Base-by-base conservation (phyloP, 2,797 vertebrate genomes). In the Champsocephalus gunnari region DNA sequence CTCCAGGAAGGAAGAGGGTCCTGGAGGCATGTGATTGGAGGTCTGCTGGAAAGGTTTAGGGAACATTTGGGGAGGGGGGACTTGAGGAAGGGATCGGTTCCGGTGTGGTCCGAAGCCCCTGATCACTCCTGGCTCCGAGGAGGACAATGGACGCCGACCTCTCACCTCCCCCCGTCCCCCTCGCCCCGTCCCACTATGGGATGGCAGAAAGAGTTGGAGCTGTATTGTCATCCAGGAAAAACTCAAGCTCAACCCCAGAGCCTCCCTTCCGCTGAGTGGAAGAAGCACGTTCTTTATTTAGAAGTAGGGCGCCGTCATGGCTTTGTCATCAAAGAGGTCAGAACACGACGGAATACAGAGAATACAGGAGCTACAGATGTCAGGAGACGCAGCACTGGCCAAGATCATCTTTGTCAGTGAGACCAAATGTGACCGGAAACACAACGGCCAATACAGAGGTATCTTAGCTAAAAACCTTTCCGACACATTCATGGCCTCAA, bases 111-210 rank as follows among this genome's bases (percentile, higher is more conserved):
- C n/a, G 5, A 28, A 44, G 76, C 71, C 56, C 28, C 21, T 45
- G 41, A 44, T 58, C 12, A 11, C 57, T 71, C 66, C 76, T 17
- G 69, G 80, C 77, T 83, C 87, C 21, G 24, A 49, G 21, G 41
- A 87, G 86, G 86, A 94, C 92, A 93, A 94, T 93, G 75, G 90
- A 89, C 24, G 91, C 83, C 80, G 84, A 92, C 89, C 93, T 81
- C 78, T 85, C 84, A 82, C 84, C 53, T 7, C 21, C 21, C 71
- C 82, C 68, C 24, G 24, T 2, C 57, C 77, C 73, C 1, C 50
- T 66, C 80, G 48, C 48, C 3, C 77, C 82, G 67, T 58, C 76
- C 66, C 16, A n/a, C 63, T 70, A 59, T 61, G 73, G 83, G 91
- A 90, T 87, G 86, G 87, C 91, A 92, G 90, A 89, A 93, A 88